phyloP scores from a whole-genome alignment of 2,113 vertebrate species.

The Phrynocephalus versicolor region DNA sequence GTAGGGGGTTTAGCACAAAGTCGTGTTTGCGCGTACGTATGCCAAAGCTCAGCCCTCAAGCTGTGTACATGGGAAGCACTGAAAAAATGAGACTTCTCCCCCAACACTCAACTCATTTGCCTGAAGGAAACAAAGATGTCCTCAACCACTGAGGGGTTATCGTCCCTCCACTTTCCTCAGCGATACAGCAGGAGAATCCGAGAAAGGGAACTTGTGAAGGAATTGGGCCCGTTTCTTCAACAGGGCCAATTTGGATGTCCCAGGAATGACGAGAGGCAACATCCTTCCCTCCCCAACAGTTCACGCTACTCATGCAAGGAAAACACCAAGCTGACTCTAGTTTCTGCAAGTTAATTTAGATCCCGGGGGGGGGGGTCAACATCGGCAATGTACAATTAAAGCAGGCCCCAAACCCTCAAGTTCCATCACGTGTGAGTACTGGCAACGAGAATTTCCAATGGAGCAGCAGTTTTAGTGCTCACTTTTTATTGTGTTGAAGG shows the following conservation, averaged over 20 bases:
- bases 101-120: neutral
- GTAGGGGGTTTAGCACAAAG: too few relatives aligned
- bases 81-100: neutral
- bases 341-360: neutral
- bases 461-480: conserved; percentile 10
- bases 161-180: too few relatives aligned
- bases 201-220: neutral
- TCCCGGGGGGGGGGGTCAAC: neutral
- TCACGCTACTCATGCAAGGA: neutral
- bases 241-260: neutral
- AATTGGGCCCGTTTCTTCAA: neutral
- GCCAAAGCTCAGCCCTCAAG: neutral
- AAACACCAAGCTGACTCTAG: neutral
- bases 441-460: neutral
- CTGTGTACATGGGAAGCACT: neutral
- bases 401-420: neutral
- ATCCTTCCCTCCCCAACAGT: neutral
- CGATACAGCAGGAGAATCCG: neutral
- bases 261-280: too few relatives aligned
- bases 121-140: neutral
- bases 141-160: neutral
- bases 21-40: neutral
- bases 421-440: conserved; percentile 3
- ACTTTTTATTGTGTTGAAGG: conserved; percentile 23
- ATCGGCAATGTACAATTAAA: conserved; percentile 6